phyloP scores from a whole-genome alignment of 2,888 invertebrate genomes.

The Latrodectus elegans region DNA sequence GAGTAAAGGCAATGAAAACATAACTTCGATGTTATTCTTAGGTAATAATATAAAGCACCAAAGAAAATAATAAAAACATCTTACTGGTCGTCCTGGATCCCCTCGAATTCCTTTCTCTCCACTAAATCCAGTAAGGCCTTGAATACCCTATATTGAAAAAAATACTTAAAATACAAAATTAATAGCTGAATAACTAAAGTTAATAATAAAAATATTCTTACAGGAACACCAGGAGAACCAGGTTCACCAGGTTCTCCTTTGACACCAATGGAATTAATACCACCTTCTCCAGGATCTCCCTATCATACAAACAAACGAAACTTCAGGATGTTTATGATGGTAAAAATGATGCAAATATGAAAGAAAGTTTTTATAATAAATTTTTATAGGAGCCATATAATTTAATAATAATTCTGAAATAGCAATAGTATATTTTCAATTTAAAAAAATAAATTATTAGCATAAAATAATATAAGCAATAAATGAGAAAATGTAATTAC shows the following conservation, averaged over 20 bases:
- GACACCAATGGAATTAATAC: constrained; percentile 73
- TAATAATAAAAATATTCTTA: constrained; percentile 19
- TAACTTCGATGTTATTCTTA: too few relatives aligned
- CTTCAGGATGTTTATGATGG: too few relatives aligned
- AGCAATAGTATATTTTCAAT: too few relatives aligned
- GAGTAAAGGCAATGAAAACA: too few relatives aligned
- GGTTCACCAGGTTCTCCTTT: constrained; percentile 73
- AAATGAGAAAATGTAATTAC: too few relatives aligned
- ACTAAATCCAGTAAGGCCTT: constrained; percentile 67
- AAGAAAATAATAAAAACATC: neutral
- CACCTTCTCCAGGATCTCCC: constrained; percentile 73
- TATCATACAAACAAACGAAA: neutral
- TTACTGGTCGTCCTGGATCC: constrained; percentile 72
- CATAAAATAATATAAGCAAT: too few relatives aligned
- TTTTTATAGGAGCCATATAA: too few relatives aligned
- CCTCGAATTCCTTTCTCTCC: constrained; percentile 83
- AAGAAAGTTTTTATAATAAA: too few relatives aligned
- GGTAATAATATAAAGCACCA: too few relatives aligned
- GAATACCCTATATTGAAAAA: constrained; percentile 40
- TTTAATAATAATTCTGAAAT: too few relatives aligned
- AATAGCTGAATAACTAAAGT: neutral
- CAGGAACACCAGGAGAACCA: constrained; percentile 71
- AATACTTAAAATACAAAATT: neutral
- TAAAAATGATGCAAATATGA: too few relatives aligned
- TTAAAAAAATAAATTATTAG: too few relatives aligned